Evolutionary conservation across 2,797 vertebrate species (phyloP).

Genomic region (Sebastes hubbsi): DNA sequence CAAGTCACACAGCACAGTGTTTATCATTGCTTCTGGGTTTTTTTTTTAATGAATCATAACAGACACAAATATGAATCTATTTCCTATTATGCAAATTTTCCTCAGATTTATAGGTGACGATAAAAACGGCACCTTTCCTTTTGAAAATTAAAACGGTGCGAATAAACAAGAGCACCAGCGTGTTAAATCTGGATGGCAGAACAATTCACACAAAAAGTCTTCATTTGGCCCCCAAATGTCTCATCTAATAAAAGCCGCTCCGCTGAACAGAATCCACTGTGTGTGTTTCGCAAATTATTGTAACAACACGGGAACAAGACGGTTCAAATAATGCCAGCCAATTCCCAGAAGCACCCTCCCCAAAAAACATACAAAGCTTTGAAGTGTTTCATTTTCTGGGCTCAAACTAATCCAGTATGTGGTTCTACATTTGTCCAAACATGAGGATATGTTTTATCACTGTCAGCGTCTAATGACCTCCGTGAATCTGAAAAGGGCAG

Average conservation of each 20-base stretch:
- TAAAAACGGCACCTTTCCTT: neutral
- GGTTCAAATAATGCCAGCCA: neutral
- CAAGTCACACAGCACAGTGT: conserved; percentile 14
- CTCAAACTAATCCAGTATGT: conserved; percentile 21
- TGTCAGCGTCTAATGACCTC: conserved; percentile 50
- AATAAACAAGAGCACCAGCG: conserved; percentile 25
- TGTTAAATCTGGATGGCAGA: conserved; percentile 32
- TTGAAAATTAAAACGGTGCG: conserved; percentile 24
- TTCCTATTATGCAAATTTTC: conserved; percentile 12
- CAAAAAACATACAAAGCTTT: neutral
- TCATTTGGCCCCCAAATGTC: conserved; percentile 15
- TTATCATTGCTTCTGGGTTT: conserved; percentile 31
- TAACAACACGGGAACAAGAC: conserved; percentile 6
- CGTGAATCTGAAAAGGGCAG: conserved; percentile 47
- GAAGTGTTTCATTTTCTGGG: conserved; percentile 27
- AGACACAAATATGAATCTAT: neutral
- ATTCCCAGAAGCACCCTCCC: conserved; percentile 5
- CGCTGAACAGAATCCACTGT: neutral
- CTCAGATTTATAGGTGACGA: conserved; percentile 10
- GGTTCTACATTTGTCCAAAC: conserved; percentile 19
- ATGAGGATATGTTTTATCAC: conserved; percentile 34
- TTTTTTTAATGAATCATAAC: conserved; percentile 33
- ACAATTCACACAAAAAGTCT: conserved; percentile 39
- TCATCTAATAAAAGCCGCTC: conserved; percentile 34
- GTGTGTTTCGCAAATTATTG: conserved; percentile 24